These are phyloP conservation scores for Diadophis punctatus DNA, from an alignment of 2,113 vertebrate genomes.

Conservation along the genomic window DNA sequence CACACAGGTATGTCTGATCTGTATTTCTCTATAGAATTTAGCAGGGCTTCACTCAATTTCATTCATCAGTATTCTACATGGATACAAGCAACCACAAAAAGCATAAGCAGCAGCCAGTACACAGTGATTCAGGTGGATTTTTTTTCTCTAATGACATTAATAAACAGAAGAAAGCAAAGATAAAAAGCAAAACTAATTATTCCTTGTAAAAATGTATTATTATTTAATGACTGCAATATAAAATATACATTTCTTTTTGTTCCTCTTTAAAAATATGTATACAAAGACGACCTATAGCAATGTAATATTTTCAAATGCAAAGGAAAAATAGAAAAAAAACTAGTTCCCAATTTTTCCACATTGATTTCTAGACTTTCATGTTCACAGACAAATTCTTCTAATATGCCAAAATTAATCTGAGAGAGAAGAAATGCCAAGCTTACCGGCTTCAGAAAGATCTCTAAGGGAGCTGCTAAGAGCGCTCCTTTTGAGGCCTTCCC, in stretches of 20 bases:
- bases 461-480: conserved; percentile 95
- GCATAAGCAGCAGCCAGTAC: conserved; percentile 47
- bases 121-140: conserved; percentile 32
- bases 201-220: conserved; percentile 26
- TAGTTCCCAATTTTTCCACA: not conserved
- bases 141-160: conserved; percentile 14
- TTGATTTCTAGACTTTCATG: not conserved
- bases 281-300: conserved; percentile 51
- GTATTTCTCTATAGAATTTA: conserved; percentile 44
- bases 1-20: conserved; percentile 23
- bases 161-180: conserved; percentile 8
- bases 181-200: conserved; percentile 23
- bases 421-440: conserved; percentile 26
- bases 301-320: conserved; percentile 38
- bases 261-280: conserved; percentile 44
- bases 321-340: conserved; percentile 19
- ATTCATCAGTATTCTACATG: conserved; percentile 68
- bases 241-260: conserved; percentile 50
- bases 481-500: conserved; percentile 92
- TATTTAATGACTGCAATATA: not conserved
- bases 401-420: fast-evolving
- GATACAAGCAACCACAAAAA: conserved; percentile 57
- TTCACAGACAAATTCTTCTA: not conserved
- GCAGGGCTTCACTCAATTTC: conserved; percentile 72
- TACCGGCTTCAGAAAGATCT: conserved; percentile 96